Conservation (phyloP, 2,888 invertebrate species). For the Bibio marci region DNA sequence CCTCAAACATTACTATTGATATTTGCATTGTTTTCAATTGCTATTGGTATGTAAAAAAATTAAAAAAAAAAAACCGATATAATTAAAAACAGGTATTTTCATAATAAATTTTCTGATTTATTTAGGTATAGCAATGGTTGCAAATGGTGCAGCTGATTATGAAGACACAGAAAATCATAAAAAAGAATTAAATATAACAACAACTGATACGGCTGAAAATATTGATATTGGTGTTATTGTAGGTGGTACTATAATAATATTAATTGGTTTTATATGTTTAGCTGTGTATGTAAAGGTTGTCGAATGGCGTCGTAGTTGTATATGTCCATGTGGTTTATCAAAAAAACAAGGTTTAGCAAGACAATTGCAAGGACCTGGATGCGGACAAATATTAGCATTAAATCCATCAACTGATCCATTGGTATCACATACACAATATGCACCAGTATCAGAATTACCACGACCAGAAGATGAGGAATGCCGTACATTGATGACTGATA, state of each 20-base stretch:
- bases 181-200: constrained; percentile 13
- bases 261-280: constrained; percentile 30
- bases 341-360: constrained; percentile 22
- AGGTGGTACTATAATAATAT: constrained; percentile 42
- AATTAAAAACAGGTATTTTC: no score
- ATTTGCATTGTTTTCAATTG: constrained; percentile 19
- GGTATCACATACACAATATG: constrained; percentile 54
- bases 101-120: no score
- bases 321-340: constrained; percentile 18
- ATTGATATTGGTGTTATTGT: constrained; percentile 37
- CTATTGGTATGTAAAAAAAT: constrained; percentile 15
- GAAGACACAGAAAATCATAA: constrained; percentile 28
- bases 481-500: constrained; percentile 55
- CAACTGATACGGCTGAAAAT: constrained; percentile 12
- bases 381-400: constrained; percentile 38
- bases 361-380: constrained; percentile 27
- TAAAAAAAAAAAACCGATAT: no score
- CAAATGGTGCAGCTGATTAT: constrained; percentile 44
- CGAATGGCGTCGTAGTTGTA: constrained; percentile 23
- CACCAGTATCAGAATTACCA: constrained; percentile 55
- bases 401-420: constrained; percentile 62
- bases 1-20: constrained; percentile 18
- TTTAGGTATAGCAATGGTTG: constrained; percentile 40
- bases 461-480: constrained; percentile 46
- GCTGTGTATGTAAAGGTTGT: constrained; percentile 22